Percentiles rank a stretch among this genome's conserved stretches.
These are phyloP conservation scores for Dryobates pubescens DNA, from an alignment of 2,797 vertebrate genomes.

Conservation along the genomic window DNA sequence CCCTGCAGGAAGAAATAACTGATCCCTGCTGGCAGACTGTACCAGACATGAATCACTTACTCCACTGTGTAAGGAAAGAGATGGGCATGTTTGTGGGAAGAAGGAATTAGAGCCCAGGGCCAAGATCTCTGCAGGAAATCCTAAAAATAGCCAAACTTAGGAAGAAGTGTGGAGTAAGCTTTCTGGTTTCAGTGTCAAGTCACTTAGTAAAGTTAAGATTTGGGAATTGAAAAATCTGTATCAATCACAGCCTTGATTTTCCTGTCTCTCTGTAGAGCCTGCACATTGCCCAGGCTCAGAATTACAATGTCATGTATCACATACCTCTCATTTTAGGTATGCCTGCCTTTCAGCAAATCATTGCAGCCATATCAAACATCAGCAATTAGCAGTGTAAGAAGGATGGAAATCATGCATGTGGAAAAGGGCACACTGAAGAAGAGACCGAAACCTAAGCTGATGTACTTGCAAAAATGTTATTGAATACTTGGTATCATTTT, in stretches of 20 bases:
- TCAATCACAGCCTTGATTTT: background rate
- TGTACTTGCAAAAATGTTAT: background rate
- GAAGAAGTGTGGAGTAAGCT: background rate
- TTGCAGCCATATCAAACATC: background rate
- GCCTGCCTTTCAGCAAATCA: background rate
- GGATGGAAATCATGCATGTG: background rate
- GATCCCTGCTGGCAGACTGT: constrained; percentile 1
- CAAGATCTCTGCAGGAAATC: constrained; percentile 38
- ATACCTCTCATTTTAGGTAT: background rate
- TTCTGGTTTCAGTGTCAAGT: constrained; percentile 23
- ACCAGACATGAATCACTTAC: constrained; percentile 49
- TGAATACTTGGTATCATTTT: background rate
- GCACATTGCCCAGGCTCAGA: background rate
- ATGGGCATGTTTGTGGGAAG: constrained; percentile 23
- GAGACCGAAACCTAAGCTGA: background rate
- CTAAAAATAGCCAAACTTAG: constrained; percentile 38
- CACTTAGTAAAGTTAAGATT: constrained; percentile 6
- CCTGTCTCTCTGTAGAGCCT: background rate
- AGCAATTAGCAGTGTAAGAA: background rate
- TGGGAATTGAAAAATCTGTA: background rate
- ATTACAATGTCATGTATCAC: background rate
- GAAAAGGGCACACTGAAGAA: background rate
- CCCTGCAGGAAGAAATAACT: constrained; percentile 4
- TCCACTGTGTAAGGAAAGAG: background rate
- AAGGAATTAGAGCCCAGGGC: constrained; percentile 10